Percentiles rank a stretch among this genome's conserved stretches.
Conservation (phyloP, 1,140 invertebrate genomes). For the Megathymus violae region DNA sequence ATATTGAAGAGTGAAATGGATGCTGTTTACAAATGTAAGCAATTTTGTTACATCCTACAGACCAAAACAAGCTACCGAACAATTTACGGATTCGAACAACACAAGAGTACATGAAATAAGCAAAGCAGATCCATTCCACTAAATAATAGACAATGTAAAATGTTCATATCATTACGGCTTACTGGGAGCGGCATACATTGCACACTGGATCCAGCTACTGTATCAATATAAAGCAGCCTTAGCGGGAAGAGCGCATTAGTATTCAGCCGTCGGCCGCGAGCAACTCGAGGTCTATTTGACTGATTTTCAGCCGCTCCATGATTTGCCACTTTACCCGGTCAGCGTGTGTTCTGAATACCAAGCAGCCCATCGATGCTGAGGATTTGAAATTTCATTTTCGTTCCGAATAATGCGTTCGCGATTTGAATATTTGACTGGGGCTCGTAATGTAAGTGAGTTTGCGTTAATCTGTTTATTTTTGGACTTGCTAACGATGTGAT, state of each 20-base stretch:
- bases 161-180: no score
- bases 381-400: conserved; percentile 76
- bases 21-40: no score
- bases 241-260: conserved; percentile 56
- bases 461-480: conserved; percentile 24
- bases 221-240: conserved; percentile 37
- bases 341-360: conserved; percentile 65
- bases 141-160: no score
- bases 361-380: conserved; percentile 57
- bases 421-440: conserved; percentile 60
- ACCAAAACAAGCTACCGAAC: no score
- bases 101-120: no score
- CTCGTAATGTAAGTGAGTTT: conserved; percentile 32
- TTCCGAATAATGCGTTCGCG: conserved; percentile 61
- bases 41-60: no score
- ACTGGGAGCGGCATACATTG: no score
- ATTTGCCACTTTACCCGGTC: conserved; percentile 81
- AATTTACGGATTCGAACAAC: no score
- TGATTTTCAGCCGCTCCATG: conserved; percentile 81
- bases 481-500: conserved; percentile 5
- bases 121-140: no score
- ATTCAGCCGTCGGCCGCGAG: conserved; percentile 59
- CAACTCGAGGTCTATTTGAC: conserved; percentile 79
- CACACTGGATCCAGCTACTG: conserved; percentile 19
- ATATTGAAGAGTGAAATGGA: no score